Conservation (phyloP, 2,113 vertebrate species). For the Caloenas nicobarica region DNA sequence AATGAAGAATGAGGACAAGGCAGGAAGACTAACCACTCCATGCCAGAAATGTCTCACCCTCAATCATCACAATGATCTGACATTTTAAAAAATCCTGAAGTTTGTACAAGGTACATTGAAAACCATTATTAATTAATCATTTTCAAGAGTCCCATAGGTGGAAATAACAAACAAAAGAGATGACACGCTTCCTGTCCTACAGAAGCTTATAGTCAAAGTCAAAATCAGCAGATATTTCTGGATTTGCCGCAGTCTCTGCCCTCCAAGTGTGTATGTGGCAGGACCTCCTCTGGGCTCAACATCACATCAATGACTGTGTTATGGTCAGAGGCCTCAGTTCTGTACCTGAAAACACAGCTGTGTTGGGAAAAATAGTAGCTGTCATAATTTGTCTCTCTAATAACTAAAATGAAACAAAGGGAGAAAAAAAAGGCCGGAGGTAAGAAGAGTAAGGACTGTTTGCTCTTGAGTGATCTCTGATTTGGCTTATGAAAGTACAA, state of each 20-base stretch:
- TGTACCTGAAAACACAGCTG: neutral
- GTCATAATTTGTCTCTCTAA: neutral
- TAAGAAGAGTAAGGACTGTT: neutral
- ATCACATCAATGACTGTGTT: neutral
- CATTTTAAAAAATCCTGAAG: neutral
- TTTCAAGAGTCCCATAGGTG: neutral
- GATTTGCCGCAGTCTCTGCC: neutral
- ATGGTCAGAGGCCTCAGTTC: neutral
- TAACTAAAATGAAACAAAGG: neutral
- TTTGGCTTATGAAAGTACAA: neutral
- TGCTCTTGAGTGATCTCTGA: neutral
- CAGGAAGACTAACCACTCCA: neutral
- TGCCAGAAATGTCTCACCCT: neutral
- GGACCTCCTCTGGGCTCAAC: neutral
- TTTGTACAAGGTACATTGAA: neutral
- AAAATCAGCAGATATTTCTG: neutral
- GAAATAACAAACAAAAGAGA: neutral
- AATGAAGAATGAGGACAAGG: neutral
- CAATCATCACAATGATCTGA: neutral
- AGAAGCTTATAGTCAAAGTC: neutral
- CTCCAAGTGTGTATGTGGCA: neutral
- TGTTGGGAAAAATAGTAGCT: neutral
- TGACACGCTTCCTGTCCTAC: rapidly evolving
- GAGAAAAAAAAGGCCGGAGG: neutral
- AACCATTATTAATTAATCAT: neutral